Evolutionary conservation across 2,888 invertebrate species (phyloP).

Genomic region (Melanchra persicariae): DNA sequence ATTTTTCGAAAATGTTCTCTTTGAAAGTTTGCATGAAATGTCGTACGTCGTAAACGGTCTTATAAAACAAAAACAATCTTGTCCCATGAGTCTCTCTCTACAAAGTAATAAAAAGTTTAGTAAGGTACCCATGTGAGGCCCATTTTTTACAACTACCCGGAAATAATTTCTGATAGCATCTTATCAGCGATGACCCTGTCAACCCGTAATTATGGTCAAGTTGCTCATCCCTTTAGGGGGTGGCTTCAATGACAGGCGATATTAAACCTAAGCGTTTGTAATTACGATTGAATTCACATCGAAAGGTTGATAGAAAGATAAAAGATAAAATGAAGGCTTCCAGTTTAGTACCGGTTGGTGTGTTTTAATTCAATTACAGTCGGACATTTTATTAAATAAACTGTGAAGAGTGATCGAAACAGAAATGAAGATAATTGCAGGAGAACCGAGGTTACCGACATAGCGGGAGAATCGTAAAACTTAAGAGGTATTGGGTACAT

Average conservation of each 20-base stretch:
- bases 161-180: conserved; percentile 25
- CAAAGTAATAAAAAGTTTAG: conserved; percentile 3
- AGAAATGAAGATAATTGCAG: too few species aligned
- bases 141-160: conserved; percentile 28
- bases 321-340: conserved; percentile 8
- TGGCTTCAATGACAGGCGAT: conserved; percentile 6
- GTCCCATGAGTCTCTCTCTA: neutral
- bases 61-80: neutral
- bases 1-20: too few species aligned
- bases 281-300: conserved; percentile 20
- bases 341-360: neutral
- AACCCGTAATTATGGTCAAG: conserved; percentile 35
- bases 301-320: neutral
- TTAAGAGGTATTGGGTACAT: too few species aligned
- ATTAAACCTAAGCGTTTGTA: neutral
- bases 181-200: conserved; percentile 56
- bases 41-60: too few species aligned
- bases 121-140: neutral
- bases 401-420: neutral
- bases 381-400: neutral
- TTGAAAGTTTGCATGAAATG: too few species aligned
- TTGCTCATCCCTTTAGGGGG: conserved; percentile 36
- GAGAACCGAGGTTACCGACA: too few species aligned
- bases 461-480: too few species aligned
- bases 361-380: conserved; percentile 2